phyloP scores from a whole-genome alignment of 1,140 invertebrate species.

The Lasioglossum albipes region DNA sequence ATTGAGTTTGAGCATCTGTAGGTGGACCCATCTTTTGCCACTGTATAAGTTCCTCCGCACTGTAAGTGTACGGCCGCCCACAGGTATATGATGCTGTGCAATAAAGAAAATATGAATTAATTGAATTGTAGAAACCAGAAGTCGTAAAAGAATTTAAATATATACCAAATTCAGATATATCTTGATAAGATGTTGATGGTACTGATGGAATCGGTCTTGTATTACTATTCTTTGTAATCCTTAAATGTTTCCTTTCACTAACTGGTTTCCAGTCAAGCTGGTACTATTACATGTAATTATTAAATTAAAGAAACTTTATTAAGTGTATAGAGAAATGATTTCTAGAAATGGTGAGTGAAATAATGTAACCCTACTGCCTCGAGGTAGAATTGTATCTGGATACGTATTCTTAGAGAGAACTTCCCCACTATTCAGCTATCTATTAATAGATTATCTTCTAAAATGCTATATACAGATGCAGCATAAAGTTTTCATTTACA shows the following conservation, averaged over 20 bases:
- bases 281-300: slow-evolving; percentile 52
- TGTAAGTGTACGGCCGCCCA: slow-evolving; percentile 62
- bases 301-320: slow-evolving; percentile 24
- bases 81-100: slow-evolving; percentile 52
- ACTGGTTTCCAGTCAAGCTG: slow-evolving; percentile 72
- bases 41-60: slow-evolving; percentile 56
- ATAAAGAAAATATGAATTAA: slow-evolving; percentile 11
- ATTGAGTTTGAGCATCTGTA: slow-evolving; percentile 65
- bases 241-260: slow-evolving; percentile 58
- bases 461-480: slow-evolving; percentile 46
- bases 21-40: slow-evolving; percentile 72
- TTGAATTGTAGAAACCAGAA: not conserved
- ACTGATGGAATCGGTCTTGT: slow-evolving; percentile 61
- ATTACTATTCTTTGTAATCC: slow-evolving; percentile 71
- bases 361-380: slow-evolving; percentile 54
- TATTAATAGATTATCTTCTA: slow-evolving; percentile 71
- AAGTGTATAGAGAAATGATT: not conserved
- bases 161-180: slow-evolving; percentile 68
- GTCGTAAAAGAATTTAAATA: slow-evolving; percentile 34
- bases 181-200: slow-evolving; percentile 61
- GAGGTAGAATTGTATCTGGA: slow-evolving; percentile 67
- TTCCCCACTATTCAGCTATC: slow-evolving; percentile 67
- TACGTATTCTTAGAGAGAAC: slow-evolving; percentile 75
- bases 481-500: slow-evolving; percentile 40
- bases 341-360: slow-evolving; percentile 30